Conservation (phyloP, 2,888 invertebrate genomes). For the Cosmia pyralina region DNA sequence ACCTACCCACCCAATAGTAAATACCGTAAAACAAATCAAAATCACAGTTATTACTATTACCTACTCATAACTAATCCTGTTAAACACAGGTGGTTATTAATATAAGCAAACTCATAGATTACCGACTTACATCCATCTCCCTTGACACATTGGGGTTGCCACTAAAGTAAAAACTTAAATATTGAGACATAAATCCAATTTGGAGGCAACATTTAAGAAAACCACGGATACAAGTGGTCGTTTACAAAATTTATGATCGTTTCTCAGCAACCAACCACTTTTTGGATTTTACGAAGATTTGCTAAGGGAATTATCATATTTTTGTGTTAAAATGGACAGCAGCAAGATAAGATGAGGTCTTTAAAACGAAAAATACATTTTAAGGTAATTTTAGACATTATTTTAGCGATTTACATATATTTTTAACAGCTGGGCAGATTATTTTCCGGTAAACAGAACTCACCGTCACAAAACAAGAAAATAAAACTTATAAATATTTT, state of each 20-base stretch:
- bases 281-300: slow-evolving; percentile 47
- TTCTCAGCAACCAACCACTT: slow-evolving; percentile 38
- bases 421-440: slow-evolving; percentile 8
- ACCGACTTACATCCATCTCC: slow-evolving; percentile 55
- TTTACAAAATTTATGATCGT: slow-evolving; percentile 67
- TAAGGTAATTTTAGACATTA: slow-evolving; percentile 14
- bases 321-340: slow-evolving; percentile 24
- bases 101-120: slow-evolving; percentile 49
- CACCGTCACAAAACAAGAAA: slow-evolving; percentile 1
- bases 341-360: slow-evolving; percentile 1
- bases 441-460: slow-evolving; percentile 4
- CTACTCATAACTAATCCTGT: slow-evolving; percentile 19
- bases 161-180: slow-evolving; percentile 70
- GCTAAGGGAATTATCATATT: slow-evolving; percentile 32
- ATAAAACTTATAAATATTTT: slow-evolving; percentile 21
- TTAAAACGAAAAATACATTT: slow-evolving; percentile 1
- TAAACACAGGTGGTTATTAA: slow-evolving; percentile 29
- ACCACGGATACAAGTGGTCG: slow-evolving; percentile 56
- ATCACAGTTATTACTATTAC: slow-evolving; percentile 11
- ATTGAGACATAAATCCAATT: slow-evolving; percentile 74
- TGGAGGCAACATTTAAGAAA: slow-evolving; percentile 59
- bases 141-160: slow-evolving; percentile 64
- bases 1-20: background rate
- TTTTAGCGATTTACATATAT: slow-evolving; percentile 40
- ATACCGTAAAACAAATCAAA: background rate